Base-by-base conservation (phyloP, 2,797 vertebrate genomes). In the Leptatherina wallacei region DNA sequence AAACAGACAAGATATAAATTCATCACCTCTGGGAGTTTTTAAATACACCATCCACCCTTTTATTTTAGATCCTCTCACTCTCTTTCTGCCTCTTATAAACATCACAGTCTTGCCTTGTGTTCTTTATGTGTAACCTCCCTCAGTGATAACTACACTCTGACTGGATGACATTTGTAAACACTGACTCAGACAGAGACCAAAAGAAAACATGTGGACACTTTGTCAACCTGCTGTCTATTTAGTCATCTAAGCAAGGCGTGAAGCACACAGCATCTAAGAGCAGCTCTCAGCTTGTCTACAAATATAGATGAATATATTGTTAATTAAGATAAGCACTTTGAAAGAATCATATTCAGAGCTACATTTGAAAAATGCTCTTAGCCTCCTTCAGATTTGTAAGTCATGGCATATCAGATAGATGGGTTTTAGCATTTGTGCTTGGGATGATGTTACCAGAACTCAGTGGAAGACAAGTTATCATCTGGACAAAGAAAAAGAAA, bases 1-100 rank as follows among this genome's bases (percentile, higher is more conserved):
- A 92, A 91, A 85, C 80, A 78, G 88, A 88, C 81, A 85, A 83
- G 66, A 89, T 88, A 84, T 86, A 87, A 87, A 87, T 88, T 80
- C 78, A 80, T 87, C 80, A 90, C 89, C 87, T 86, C 69, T 3
- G 88, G 83, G 82, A 85, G 63, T 80, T 89, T 89, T 42, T 33
- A 81, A 86, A 89, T 78, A 82, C 75, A 86, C 81, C 71, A 54
- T 56, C 77, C 66, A 47, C 58, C 54, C 32, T 55, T 82, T 75
- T 85, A 54, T 76, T 64, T 72, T 18, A 1, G 4, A 67, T 65
- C 77, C 33, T 70, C 65, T 71, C 35, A 0, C 64, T 60, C 22
- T 68, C 35, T 67, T 35, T 35, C 65, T 56, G 22, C 51, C n/a
- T 77, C 20, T 77, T 54, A 61, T 57, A 61, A 80, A 64, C 70